Base-by-base conservation (phyloP, 2,797 vertebrate species). In the Chloroceryle inda region DNA sequence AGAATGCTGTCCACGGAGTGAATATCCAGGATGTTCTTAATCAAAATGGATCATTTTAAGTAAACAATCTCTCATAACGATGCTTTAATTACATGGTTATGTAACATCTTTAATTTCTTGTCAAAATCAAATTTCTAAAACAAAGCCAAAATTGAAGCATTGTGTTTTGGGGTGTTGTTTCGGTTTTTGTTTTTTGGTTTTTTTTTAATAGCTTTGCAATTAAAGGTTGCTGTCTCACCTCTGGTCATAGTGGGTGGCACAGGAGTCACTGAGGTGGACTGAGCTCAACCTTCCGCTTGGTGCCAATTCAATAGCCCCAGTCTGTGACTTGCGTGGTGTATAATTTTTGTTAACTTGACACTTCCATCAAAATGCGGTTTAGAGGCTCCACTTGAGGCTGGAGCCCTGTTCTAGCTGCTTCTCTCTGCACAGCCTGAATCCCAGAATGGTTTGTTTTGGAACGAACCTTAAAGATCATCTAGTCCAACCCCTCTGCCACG, bases 71-170 rank as follows among this genome's bases (percentile, higher is more conserved):
- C 71, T 59, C 67, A 4, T 10, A 40, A 37, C 16, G 59, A 44
- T 67, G 33, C 66, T 66, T 44, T 76, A 85, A 93, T 89, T 83
- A 40, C 13, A 17, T 7, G 21, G 10, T 81, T 92, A 73, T 33
- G 87, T 86, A 94, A 95, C 29, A 4, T 6, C 78, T 55, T 44
- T 13, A 58, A 40, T 82, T 91, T 85, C 68, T 81, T 33, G 45
- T 93, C n/a, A 71, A 77, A 93, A 45, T 44, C 44, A 4, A 17
- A 68, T 87, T 89, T 82, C 66, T 53, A 37, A 62, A 87, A 33
- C 26, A 19, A 1, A 62, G 4, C 29, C 23, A 47, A 45, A 71
- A 47, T 56, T 11, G 64, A 55, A 64, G 22, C 29, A 5, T n/a
- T 45, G 5, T 79, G 31, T 29, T 26, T 50, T 44, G 40, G 44